Conservation (phyloP, 2,797 vertebrate species). For the Lutjanus campechanus region DNA sequence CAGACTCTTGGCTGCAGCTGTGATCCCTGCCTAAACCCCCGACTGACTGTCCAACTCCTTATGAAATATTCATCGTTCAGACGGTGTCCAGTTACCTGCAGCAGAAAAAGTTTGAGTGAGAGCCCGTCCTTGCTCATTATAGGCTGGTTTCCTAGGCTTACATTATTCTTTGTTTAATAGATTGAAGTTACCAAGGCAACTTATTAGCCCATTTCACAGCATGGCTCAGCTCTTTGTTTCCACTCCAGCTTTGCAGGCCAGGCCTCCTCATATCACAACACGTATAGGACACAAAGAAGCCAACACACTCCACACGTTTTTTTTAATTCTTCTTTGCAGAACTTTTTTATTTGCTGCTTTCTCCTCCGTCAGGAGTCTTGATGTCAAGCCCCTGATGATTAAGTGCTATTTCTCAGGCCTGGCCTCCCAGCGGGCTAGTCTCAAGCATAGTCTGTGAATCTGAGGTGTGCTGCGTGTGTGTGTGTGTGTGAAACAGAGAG, state of each 20-base stretch:
- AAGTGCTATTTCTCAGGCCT: conserved; percentile 44
- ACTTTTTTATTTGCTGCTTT: conserved; percentile 34
- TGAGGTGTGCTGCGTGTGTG: conserved; percentile 31
- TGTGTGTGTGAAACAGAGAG: conserved; percentile 18
- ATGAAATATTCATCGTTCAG: conserved; percentile 66
- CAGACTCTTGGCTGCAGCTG: conserved; percentile 63
- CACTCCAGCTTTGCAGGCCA: not conserved
- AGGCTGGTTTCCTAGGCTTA: conserved; percentile 10
- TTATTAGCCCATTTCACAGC: conserved; percentile 38
- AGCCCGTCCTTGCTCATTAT: conserved; percentile 22
- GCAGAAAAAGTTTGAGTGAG: conserved; percentile 13
- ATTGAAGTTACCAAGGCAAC: conserved; percentile 28
- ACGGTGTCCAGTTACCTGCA: conserved; percentile 54
- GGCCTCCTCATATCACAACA: conserved; percentile 19
- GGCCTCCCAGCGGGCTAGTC: conserved; percentile 46
- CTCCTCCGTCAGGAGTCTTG: conserved; percentile 31
- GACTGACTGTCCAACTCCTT: conserved; percentile 50
- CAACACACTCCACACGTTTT: not conserved
- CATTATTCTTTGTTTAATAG: conserved; percentile 42
- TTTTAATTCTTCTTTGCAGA: conserved; percentile 7
- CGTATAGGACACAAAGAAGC: conserved; percentile 4
- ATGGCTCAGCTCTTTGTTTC: conserved; percentile 14
- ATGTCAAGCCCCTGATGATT: conserved; percentile 57
- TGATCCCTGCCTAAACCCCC: conserved; percentile 56
- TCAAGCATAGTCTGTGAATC: conserved; percentile 38